phyloP scores from a whole-genome alignment of 2,888 invertebrate species.

The Lycaena phlaeas region DNA sequence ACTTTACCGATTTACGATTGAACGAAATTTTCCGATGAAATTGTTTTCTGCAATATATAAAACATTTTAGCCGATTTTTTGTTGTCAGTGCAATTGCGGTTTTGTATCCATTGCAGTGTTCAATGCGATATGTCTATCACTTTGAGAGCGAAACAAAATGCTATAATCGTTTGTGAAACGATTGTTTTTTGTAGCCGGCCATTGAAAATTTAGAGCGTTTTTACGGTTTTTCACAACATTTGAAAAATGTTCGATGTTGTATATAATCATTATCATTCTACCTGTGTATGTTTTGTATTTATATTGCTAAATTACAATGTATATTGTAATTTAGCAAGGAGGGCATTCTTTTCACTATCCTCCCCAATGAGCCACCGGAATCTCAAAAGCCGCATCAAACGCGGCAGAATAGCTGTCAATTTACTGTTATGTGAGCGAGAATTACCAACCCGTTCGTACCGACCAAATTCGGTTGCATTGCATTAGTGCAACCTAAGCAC shows the following conservation, averaged over 20 bases:
- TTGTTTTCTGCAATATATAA: slow-evolving; percentile 20
- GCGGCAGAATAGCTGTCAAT: neutral
- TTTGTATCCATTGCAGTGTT: slow-evolving; percentile 16
- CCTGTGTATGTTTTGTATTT: too few species aligned
- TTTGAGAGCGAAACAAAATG: slow-evolving; percentile 12
- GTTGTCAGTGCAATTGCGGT: slow-evolving; percentile 12
- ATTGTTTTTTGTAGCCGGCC: slow-evolving; percentile 17
- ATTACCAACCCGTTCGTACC: neutral
- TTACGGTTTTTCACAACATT: slow-evolving; percentile 11
- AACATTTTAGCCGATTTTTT: slow-evolving; percentile 18
- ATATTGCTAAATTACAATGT: too few species aligned
- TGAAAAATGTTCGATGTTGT: too few species aligned
- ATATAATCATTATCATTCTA: too few species aligned
- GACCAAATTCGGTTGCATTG: neutral
- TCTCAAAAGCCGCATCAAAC: neutral
- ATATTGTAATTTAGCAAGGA: too few species aligned
- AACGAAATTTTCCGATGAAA: slow-evolving; percentile 8
- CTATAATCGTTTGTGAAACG: slow-evolving; percentile 15
- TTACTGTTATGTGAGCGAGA: neutral
- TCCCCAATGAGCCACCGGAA: too few species aligned
- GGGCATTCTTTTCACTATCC: too few species aligned
- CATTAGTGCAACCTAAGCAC: too few species aligned
- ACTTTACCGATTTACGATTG: neutral
- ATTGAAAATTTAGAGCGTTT: slow-evolving; percentile 15
- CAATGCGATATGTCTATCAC: slow-evolving; percentile 17